Evolutionary conservation across 2,888 invertebrate species (phyloP).

Genomic region (Athalia rosae): DNA sequence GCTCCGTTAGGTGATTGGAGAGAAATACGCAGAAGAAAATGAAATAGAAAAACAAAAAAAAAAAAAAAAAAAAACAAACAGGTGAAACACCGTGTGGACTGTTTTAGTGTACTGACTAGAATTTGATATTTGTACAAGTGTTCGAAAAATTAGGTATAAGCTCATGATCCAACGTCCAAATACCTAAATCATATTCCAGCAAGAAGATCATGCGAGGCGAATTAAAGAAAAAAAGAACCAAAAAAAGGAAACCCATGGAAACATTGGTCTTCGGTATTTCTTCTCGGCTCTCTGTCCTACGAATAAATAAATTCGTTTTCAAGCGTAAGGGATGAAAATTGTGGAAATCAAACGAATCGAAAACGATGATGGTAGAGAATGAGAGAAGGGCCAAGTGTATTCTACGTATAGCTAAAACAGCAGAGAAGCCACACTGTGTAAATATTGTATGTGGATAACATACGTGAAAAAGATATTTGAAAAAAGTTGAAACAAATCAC

Average conservation of each 20-base stretch:
- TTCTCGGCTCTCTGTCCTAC: too few relatives aligned
- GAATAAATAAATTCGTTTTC: too few relatives aligned
- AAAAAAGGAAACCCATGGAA: not conserved
- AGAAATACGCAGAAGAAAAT: too few relatives aligned
- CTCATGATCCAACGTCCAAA: not conserved
- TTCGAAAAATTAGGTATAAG: constrained; percentile 3
- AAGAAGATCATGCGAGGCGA: constrained; percentile 7
- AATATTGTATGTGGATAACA: not conserved
- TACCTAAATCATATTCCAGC: constrained; percentile 4
- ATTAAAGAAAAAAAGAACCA: not conserved
- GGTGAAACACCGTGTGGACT: too few relatives aligned
- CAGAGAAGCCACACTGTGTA: not conserved
- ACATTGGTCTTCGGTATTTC: too few relatives aligned
- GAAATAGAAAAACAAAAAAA: too few relatives aligned
- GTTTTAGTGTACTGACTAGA: too few relatives aligned
- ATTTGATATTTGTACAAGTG: too few relatives aligned
- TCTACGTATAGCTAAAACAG: not conserved
- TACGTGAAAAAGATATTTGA: not conserved
- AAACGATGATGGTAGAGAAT: too few relatives aligned
- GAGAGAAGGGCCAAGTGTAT: not conserved
- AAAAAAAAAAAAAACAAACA: too few relatives aligned
- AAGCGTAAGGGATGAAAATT: too few relatives aligned
- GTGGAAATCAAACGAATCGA: too few relatives aligned
- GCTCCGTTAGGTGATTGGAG: not conserved
- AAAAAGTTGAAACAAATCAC: constrained; percentile 62